Evolutionary conservation across 2,888 invertebrate species (phyloP).

Genomic region (Lasioglossum calceatum): DNA sequence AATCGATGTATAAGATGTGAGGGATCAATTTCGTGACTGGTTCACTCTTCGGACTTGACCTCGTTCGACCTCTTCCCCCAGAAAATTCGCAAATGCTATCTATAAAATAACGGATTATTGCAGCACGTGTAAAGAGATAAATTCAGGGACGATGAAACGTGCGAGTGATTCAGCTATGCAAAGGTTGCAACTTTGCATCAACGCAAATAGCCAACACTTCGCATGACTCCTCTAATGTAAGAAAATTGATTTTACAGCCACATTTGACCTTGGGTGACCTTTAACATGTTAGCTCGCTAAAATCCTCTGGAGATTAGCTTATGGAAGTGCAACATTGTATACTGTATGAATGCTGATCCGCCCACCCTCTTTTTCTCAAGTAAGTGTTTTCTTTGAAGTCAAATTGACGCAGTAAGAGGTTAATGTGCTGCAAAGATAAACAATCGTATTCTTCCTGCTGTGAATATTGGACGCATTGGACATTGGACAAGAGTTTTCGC

Average conservation of each 20-base stretch:
- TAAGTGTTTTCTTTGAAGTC: not conserved
- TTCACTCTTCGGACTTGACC: not conserved
- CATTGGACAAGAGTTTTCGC: too few relatives aligned
- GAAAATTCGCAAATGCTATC: not conserved
- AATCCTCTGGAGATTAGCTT: not conserved
- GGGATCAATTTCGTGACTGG: not conserved
- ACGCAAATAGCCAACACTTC: slow-evolving; percentile 1
- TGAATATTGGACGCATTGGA: too few relatives aligned
- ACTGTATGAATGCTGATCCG: not conserved
- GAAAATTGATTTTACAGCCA: not conserved
- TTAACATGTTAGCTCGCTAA: not conserved
- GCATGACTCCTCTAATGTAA: slow-evolving; percentile 1
- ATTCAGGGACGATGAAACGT: not conserved
- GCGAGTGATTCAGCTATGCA: not conserved
- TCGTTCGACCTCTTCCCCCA: not conserved
- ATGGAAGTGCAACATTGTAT: not conserved
- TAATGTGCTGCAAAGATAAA: not conserved
- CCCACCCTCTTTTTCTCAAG: not conserved
- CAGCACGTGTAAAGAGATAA: not conserved
- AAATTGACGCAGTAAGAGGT: not conserved
- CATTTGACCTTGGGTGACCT: not conserved
- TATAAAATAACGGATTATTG: not conserved
- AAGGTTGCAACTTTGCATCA: slow-evolving; percentile 8
- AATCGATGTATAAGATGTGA: not conserved
- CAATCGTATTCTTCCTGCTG: not conserved